A percentile compares a stretch with the other conserved stretches of the same genome.
Conservation (phyloP, 2,113 vertebrate species). For the Anser cygnoides region DNA sequence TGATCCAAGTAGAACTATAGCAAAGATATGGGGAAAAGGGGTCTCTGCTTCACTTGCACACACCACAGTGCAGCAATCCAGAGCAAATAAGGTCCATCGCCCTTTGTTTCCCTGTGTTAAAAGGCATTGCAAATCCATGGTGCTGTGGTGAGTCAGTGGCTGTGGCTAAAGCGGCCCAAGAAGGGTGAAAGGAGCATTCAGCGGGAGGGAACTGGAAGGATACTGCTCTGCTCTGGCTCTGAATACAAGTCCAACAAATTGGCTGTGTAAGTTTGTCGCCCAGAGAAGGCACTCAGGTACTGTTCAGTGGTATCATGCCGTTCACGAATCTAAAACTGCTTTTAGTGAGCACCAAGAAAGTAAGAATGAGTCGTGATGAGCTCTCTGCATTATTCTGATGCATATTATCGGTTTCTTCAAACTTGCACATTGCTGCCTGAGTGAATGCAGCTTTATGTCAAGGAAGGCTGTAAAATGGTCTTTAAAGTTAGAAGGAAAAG, state of each 20-base stretch:
- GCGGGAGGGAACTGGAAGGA: neutral
- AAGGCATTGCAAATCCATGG: neutral
- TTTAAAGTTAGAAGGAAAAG: slow-evolving; percentile 22
- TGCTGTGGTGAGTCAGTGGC: neutral
- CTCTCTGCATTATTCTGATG: slow-evolving; percentile 51
- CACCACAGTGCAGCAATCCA: neutral
- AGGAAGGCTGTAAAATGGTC: slow-evolving; percentile 5
- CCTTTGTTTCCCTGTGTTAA: neutral
- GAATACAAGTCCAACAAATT: neutral
- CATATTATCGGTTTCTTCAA: slow-evolving; percentile 50
- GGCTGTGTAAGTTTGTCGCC: neutral
- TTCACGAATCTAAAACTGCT: slow-evolving; percentile 54
- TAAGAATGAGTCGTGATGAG: slow-evolving; percentile 65
- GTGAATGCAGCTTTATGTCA: slow-evolving; percentile 38
- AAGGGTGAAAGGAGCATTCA: neutral
- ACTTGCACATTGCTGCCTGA: slow-evolving; percentile 19
- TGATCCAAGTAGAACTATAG: neutral
- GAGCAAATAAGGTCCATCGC: neutral
- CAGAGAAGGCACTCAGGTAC: slow-evolving; percentile 9
- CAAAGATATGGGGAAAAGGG: neutral
- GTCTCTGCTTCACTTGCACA: neutral
- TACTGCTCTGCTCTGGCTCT: neutral
- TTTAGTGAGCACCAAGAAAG: slow-evolving; percentile 1
- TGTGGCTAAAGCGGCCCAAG: neutral
- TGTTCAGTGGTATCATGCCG: neutral